These are phyloP conservation scores for Drosophila equinoxialis DNA, from an alignment of 1,140 invertebrate genomes.

Conservation along the genomic window DNA sequence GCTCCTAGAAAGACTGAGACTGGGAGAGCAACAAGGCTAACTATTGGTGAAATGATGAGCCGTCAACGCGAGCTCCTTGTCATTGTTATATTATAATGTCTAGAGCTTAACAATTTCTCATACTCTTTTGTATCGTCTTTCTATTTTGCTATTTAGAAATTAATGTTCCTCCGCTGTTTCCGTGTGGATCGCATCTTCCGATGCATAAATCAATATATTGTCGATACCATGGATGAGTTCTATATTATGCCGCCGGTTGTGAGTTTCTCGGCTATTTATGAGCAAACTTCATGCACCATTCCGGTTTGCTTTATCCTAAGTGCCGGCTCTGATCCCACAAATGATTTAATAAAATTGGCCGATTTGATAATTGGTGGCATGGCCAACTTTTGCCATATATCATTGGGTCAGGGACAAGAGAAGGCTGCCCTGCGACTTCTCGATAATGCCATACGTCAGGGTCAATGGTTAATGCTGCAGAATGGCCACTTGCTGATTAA, in stretches of 20 bases:
- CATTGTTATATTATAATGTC: slow-evolving; percentile 57
- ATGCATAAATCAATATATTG: slow-evolving; percentile 91
- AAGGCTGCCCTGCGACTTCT: slow-evolving; percentile 88
- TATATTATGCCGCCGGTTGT: slow-evolving; percentile 93
- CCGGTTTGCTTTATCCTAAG: slow-evolving; percentile 95
- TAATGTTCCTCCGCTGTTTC: slow-evolving; percentile 94
- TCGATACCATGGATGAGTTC: slow-evolving; percentile 91
- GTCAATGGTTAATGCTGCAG: slow-evolving; percentile 95
- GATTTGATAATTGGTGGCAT: slow-evolving; percentile 88
- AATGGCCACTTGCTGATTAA: slow-evolving; percentile 93
- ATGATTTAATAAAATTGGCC: slow-evolving; percentile 93
- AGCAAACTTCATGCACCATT: slow-evolving; percentile 90
- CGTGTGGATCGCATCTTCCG: slow-evolving; percentile 93
- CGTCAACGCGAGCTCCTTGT: slow-evolving; percentile 47
- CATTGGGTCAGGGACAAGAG: slow-evolving; percentile 95
- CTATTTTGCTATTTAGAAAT: slow-evolving; percentile 82
- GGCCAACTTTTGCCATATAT: slow-evolving; percentile 91
- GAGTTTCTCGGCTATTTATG: slow-evolving; percentile 91
- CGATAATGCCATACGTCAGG: slow-evolving; percentile 88
- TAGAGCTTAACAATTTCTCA: slow-evolving; percentile 34
- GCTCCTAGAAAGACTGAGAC: not conserved
- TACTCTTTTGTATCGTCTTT: slow-evolving; percentile 3
- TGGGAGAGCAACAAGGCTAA: slow-evolving; percentile 46
- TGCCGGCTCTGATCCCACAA: slow-evolving; percentile 93
- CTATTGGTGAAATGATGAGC: slow-evolving; percentile 46